Base-by-base conservation (phyloP, 23 tunicate genomes). In the Halocynthia aurantium region DNA sequence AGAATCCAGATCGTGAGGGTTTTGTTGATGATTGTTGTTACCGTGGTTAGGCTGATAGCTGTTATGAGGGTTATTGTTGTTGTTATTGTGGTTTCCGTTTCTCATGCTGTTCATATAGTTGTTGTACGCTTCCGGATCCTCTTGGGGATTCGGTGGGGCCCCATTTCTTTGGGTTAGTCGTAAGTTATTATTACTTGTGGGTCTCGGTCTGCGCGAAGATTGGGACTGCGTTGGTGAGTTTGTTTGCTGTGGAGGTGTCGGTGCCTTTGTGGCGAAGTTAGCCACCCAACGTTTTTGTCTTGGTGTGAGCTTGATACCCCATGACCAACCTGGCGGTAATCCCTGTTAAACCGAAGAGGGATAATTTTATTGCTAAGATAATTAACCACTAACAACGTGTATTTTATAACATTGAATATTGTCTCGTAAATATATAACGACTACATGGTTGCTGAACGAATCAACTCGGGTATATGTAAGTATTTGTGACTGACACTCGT, bases 301-400 rank as follows among this genome's bases (percentile, higher is more conserved):
- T 11, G 55, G 71, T 77, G 81, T 21, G 9, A 20, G 55, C 76
- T 51, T 68, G 78, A 75, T 80, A 12, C 96, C 96, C 96, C 96
- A 90, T 18, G 89, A 76, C 89, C 89, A 90, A n/a, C 96, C 89
- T 7, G 96, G 96, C 12, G 51, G 62, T 55, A 73, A 83, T 8
- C 96, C 96, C 96, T 90, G 73, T 9, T 75, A 81, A 31, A 31
- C 4, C 1, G 44, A 31, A 31, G 44, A 31, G 44, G 44, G 44
- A 4, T 31, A 31, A 31, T 31, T 31, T 31, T 31, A 31, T 31
- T 31, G 44, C 44, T 31, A 31, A 31, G 44, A 31, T 31, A 31
- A 4, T 31, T 31, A 31, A 31, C 44, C 44, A 1, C 2, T 31
- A 31, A 31, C 44, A 31, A 31, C 44, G 44, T 31, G 1, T 31